Evolutionary conservation across 2,113 vertebrate species (phyloP).

Genomic region (Crypturellus undulatus): DNA sequence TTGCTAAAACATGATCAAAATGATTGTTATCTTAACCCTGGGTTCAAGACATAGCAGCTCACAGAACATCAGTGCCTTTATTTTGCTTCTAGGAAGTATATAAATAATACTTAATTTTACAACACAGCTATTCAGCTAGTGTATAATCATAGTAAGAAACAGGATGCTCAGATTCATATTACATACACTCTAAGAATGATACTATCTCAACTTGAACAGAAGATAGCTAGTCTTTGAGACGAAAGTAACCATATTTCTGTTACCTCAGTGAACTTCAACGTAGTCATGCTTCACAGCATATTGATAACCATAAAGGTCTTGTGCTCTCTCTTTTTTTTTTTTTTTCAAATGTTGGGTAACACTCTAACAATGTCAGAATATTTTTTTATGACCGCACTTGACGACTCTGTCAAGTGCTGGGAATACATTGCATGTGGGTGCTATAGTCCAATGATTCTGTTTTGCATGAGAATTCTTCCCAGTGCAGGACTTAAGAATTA

Average conservation of each 20-base stretch:
- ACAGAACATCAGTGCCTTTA: not conserved
- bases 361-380: not conserved
- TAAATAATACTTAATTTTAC: not conserved
- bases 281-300: not conserved
- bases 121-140: not conserved
- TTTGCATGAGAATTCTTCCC: not conserved
- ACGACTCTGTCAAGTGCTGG: not conserved
- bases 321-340: not conserved
- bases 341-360: not conserved
- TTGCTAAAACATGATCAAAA: not conserved
- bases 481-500: not conserved
- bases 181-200: not conserved
- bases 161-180: not conserved
- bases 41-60: not conserved
- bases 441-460: not conserved
- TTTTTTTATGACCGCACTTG: not conserved
- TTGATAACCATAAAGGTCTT: not conserved
- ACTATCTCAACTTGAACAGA: not conserved
- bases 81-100: constrained; percentile 40
- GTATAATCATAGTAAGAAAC: not conserved
- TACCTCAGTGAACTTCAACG: not conserved
- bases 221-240: not conserved
- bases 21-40: not conserved
- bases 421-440: not conserved
- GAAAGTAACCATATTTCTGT: not conserved